phyloP scores from a whole-genome alignment of 2,113 vertebrate genomes.

The Myotis brandtii region DNA sequence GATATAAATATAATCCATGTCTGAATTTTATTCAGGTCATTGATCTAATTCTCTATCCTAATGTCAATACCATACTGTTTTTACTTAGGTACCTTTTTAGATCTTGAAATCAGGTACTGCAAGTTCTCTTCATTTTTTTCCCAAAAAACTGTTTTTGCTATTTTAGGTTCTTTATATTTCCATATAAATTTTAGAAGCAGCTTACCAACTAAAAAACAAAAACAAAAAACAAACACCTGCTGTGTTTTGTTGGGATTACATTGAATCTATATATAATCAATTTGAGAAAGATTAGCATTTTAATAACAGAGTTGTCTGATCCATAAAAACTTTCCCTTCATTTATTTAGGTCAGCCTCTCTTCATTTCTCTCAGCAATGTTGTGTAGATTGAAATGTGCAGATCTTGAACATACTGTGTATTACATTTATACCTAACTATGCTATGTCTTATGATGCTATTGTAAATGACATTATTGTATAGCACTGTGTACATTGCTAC shows the following conservation, averaged over 20 bases:
- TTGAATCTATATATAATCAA: not conserved
- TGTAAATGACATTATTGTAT: not conserved
- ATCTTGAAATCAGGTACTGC: not conserved
- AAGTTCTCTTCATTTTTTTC: not conserved
- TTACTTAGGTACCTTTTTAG: not conserved
- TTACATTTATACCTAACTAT: not conserved
- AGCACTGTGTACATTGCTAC: not conserved
- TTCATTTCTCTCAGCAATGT: not conserved
- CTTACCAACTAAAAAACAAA: not conserved
- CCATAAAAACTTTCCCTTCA: not conserved
- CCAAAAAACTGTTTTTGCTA: not conserved
- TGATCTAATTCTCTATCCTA: constrained; percentile 5
- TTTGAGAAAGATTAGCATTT: constrained; percentile 14
- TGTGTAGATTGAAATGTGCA: not conserved
- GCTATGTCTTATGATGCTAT: not conserved
- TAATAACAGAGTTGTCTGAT: not conserved
- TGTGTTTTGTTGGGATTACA: not conserved
- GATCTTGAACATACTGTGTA: not conserved
- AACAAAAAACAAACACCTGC: not conserved
- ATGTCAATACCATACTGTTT: not conserved
- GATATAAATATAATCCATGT: not conserved
- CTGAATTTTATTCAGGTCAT: not conserved
- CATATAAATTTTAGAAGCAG: not conserved
- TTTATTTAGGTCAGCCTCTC: not conserved
- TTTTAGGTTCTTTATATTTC: not conserved